A percentile compares a stretch with the other conserved stretches of the same genome.
Evolutionary conservation across 35 echinoderm and acorn worm species (phyloP).

Genomic region (Strongylocentrotus purpuratus): DNA sequence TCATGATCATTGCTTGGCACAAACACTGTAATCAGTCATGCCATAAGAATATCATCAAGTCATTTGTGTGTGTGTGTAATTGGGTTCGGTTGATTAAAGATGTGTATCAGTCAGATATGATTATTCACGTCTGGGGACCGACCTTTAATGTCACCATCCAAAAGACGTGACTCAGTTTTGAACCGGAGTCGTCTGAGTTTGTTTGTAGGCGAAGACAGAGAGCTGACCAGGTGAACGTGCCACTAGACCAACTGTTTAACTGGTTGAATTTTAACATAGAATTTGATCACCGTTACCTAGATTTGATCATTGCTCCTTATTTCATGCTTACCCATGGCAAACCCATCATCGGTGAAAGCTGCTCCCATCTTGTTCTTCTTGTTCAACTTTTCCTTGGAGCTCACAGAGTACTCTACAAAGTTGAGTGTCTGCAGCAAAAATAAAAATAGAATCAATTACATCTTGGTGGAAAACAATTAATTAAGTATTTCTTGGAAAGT

Average conservation of each 20-base stretch:
- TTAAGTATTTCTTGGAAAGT: neutral
- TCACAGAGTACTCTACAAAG: constrained; percentile 98
- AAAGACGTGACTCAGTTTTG: too few relatives aligned
- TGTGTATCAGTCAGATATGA: too few relatives aligned
- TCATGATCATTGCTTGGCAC: too few relatives aligned
- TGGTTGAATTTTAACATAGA: neutral
- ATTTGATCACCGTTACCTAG: neutral
- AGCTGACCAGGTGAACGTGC: too few relatives aligned
- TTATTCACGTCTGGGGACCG: too few relatives aligned
- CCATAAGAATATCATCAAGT: neutral
- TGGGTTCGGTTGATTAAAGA: too few relatives aligned
- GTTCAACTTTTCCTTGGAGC: constrained; percentile 96
- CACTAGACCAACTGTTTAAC: neutral
- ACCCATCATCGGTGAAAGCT: constrained; percentile 98
- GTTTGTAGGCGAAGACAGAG: too few relatives aligned
- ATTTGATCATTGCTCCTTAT: neutral
- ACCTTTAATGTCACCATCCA: too few relatives aligned
- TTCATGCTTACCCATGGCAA: constrained; percentile 94
- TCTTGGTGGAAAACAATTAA: too few relatives aligned
- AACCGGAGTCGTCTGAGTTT: too few relatives aligned
- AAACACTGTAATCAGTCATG: too few relatives aligned
- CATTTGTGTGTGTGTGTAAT: constrained; percentile 93
- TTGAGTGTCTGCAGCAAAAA: constrained; percentile 75
- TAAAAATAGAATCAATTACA: neutral
- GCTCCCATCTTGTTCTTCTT: constrained; percentile 99